A percentile compares a stretch with the other conserved stretches of the same genome.
Conservation (phyloP, 2,888 invertebrate species). For the Esperia sulphurella region DNA sequence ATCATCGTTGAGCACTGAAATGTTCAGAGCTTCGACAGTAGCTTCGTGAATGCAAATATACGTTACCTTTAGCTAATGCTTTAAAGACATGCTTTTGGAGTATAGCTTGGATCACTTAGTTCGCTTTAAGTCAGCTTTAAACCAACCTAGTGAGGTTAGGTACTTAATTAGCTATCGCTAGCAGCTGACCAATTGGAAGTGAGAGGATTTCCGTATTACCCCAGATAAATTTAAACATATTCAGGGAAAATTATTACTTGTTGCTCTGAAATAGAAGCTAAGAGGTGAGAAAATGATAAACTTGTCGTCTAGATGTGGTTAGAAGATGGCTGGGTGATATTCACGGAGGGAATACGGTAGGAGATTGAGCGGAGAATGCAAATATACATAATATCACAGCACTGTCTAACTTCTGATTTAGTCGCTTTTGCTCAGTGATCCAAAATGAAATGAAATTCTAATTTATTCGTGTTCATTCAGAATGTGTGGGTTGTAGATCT, state of each 20-base stretch:
- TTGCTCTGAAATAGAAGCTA: constrained; percentile 15
- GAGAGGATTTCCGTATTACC: constrained; percentile 41
- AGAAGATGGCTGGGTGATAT: constrained; percentile 45
- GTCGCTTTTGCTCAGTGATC: background rate
- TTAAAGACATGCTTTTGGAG: constrained; percentile 9
- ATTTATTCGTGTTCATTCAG: background rate
- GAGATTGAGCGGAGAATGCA: constrained; percentile 33
- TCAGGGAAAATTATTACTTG: constrained; percentile 24
- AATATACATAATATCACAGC: constrained; percentile 21
- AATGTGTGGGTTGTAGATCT: background rate
- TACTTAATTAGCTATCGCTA: constrained; percentile 74
- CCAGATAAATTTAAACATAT: constrained; percentile 18
- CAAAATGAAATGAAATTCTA: background rate
- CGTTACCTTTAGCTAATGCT: constrained; percentile 5
- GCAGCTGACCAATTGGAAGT: constrained; percentile 68
- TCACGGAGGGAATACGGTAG: constrained; percentile 35
- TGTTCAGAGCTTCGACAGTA: constrained; percentile 17
- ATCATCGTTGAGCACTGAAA: constrained; percentile 30
- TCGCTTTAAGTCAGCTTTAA: constrained; percentile 15
- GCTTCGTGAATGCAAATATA: constrained; percentile 13
- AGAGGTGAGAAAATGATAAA: constrained; percentile 9
- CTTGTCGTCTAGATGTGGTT: constrained; percentile 37
- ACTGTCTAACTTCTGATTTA: background rate
- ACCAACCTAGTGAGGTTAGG: constrained; percentile 59
- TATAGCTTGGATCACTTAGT: constrained; percentile 9